A percentile compares a stretch with the other conserved stretches of the same genome.
phyloP scores from a whole-genome alignment of 2,888 invertebrate species.

The Ophioninae sp. region DNA sequence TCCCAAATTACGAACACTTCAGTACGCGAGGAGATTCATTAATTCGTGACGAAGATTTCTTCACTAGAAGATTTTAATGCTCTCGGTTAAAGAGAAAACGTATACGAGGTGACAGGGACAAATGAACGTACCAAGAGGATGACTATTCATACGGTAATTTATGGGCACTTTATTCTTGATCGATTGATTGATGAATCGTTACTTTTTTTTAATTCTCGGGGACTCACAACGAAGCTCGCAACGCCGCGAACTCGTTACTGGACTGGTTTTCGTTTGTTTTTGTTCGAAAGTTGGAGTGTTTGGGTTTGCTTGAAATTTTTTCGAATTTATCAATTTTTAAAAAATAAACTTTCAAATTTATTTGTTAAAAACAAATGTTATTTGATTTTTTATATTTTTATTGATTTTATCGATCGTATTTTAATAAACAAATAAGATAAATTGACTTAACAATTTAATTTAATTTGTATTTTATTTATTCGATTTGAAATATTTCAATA shows the following conservation, averaged over 20 bases:
- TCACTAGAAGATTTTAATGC: not conserved
- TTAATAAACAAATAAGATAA: too few relatives aligned
- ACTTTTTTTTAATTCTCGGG: not conserved
- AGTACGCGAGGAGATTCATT: slow-evolving; percentile 10
- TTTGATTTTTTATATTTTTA: too few relatives aligned
- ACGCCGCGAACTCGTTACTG: not conserved
- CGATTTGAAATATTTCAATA: too few relatives aligned
- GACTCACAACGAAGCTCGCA: not conserved
- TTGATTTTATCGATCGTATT: too few relatives aligned
- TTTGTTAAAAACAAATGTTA: too few relatives aligned
- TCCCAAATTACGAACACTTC: slow-evolving; percentile 7
- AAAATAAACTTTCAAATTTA: too few relatives aligned
- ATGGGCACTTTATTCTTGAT: slow-evolving; percentile 14
- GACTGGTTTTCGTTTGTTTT: not conserved
- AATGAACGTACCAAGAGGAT: slow-evolving; percentile 26
- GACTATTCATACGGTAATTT: slow-evolving; percentile 12
- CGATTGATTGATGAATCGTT: slow-evolving; percentile 24
- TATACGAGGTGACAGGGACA: not conserved
- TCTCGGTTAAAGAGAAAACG: not conserved
- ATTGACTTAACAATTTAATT: too few relatives aligned
- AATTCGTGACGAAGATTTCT: slow-evolving; percentile 33
- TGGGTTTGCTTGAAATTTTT: not conserved
- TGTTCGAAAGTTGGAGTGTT: not conserved
- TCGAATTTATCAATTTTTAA: not conserved
- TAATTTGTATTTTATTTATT: too few relatives aligned